phyloP scores from a whole-genome alignment of 2,797 vertebrate species.

The Ambastaia sidthimunki region DNA sequence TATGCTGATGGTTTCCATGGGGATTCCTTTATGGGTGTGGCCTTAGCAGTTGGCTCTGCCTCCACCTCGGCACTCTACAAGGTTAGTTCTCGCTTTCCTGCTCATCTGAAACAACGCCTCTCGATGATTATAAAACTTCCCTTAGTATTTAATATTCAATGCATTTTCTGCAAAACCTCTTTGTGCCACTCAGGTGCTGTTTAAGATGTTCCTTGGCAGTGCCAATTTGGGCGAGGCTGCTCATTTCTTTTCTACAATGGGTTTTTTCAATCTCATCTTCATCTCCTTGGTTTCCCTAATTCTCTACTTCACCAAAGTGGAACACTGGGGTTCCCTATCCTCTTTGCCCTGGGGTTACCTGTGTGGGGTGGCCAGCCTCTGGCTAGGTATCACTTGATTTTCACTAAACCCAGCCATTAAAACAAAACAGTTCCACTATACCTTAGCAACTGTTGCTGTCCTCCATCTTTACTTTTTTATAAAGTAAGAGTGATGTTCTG shows the following conservation, averaged over 20 bases:
- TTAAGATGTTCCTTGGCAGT: slow-evolving; percentile 98
- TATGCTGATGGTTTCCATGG: slow-evolving; percentile 97
- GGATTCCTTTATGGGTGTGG: slow-evolving; percentile 96
- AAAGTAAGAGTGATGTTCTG: not conserved
- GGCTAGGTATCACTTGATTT: slow-evolving; percentile 84
- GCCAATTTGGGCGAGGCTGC: slow-evolving; percentile 95
- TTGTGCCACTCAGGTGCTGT: slow-evolving; percentile 84
- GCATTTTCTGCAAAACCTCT: slow-evolving; percentile 14
- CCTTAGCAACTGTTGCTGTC: not conserved
- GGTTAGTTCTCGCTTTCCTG: slow-evolving; percentile 71
- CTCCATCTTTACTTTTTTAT: not conserved
- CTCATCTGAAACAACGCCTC: slow-evolving; percentile 1
- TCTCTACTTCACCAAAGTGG: slow-evolving; percentile 95
- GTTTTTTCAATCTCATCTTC: slow-evolving; percentile 97
- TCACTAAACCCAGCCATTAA: not conserved
- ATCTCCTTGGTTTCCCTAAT: slow-evolving; percentile 95
- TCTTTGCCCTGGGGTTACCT: slow-evolving; percentile 96
- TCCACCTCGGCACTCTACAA: slow-evolving; percentile 97
- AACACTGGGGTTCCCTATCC: slow-evolving; percentile 94
- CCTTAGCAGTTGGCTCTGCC: slow-evolving; percentile 95
- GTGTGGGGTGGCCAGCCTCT: slow-evolving; percentile 93
- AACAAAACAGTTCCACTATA: not conserved
- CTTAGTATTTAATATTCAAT: slow-evolving; percentile 16
- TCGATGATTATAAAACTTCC: not conserved
- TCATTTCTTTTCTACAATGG: slow-evolving; percentile 96